Evolutionary conservation across 2,888 invertebrate species (phyloP), one percentile per base, ranked within the genome.

Genomic region (Mythimna lalbum): DNA sequence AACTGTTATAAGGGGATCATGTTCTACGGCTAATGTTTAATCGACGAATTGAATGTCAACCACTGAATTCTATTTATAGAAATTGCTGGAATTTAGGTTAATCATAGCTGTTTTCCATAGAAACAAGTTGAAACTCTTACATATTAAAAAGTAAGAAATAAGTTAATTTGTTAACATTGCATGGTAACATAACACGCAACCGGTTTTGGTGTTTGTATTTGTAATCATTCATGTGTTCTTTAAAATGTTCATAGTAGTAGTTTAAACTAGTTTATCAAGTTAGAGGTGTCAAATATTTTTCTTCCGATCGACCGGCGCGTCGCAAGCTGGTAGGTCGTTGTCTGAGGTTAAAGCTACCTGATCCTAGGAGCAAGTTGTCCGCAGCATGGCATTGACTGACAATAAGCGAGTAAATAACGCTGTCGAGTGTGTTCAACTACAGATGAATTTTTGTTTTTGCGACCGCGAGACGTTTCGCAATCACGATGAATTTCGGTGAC

Each of bases 321-420:
- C 33, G 69, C 68, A 69, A 80, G 78, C 65, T 73, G 78, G 43
- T 87, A 85, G 88, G 82, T 80, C 84, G 69, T 76, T 81, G 63
- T 70, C 73, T 80, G 72, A 86, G 88, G 88, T 87, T 84, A 84
- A 76, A 78, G 76, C 77, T 81, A 76, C 76, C 77, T 76, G 79
- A 82, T 82, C 75, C 72, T 78, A 75, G 69, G 36, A 66, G 72
- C 76, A 53, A 71, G 76, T 80, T 73, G 69, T 76, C 74, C 73
- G 81, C 82, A 76, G 70, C 76, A 75, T 87, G 90, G 87, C 91
- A 90, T 90, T 90, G 87, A 88, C 84, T 69, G 81, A 77, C 80
- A 80, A 81, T 71, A 65, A 63, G 47, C 74, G 65, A 79, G 85
- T 86, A 83, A 87, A 87, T 83, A 84, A 81, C 82, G 66, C 77